phyloP scores from a whole-genome alignment of 2,797 vertebrate genomes.

The Hydrophis major region DNA sequence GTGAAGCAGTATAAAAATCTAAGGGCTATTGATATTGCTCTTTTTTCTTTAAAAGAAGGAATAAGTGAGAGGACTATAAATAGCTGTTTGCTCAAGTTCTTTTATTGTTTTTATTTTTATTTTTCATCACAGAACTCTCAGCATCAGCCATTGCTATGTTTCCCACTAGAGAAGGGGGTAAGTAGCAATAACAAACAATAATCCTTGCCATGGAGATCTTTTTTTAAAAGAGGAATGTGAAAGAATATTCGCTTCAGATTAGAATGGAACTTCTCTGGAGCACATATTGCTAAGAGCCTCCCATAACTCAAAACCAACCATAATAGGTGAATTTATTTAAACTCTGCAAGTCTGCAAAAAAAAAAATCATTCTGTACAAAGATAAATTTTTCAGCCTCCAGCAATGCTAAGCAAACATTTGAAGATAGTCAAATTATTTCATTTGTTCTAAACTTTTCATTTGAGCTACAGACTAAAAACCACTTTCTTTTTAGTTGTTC shows the following conservation, averaged over 20 bases:
- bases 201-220: neutral
- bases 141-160: neutral
- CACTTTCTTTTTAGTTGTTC: neutral
- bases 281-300: neutral
- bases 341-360: neutral
- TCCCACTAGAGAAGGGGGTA: neutral
- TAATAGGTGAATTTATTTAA: neutral
- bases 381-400: neutral
- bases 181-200: neutral
- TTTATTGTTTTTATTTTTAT: neutral
- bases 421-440: neutral
- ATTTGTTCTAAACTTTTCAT: neutral
- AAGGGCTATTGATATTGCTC: no score
- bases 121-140: neutral
- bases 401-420: neutral
- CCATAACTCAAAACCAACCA: neutral
- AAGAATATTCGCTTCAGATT: neutral
- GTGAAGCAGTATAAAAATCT: no score
- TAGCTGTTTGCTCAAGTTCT: neutral
- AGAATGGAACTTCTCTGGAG: neutral
- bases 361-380: neutral
- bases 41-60: neutral
- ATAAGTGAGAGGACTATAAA: neutral
- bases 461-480: no score
- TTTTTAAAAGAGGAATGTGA: neutral